Conservation (phyloP, 2,113 vertebrate genomes). For the Rallus limicola region DNA sequence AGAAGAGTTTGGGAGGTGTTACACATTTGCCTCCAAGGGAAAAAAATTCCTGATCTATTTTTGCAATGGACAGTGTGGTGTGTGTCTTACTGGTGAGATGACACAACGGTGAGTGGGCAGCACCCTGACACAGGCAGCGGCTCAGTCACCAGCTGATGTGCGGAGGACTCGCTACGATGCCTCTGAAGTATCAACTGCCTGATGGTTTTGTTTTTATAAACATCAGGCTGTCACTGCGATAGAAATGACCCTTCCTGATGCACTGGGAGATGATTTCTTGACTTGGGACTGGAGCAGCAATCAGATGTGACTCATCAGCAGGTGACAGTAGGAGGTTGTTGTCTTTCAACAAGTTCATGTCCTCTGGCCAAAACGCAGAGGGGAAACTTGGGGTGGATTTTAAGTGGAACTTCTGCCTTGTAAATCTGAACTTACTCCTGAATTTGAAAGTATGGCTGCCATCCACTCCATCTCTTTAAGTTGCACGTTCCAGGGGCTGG, state of each 20-base stretch:
- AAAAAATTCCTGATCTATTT: background rate
- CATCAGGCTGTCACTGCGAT: rapidly evolving
- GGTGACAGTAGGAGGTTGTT: background rate
- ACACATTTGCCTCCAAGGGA: background rate
- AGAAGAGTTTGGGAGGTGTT: background rate
- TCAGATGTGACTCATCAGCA: background rate
- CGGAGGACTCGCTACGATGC: background rate
- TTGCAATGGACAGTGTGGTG: background rate
- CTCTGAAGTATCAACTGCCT: background rate
- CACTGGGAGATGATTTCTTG: background rate
- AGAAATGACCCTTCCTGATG: background rate
- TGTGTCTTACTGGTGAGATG: background rate
- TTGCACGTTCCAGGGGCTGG: background rate
- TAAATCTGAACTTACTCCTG: background rate
- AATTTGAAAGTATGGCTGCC: background rate
- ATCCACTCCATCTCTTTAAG: background rate
- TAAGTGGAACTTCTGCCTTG: background rate
- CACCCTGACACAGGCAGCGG: background rate
- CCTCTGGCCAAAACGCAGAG: background rate
- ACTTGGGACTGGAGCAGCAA: background rate
- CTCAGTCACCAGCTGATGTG: background rate
- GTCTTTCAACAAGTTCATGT: background rate
- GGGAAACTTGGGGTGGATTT: background rate
- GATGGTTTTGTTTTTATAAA: background rate
- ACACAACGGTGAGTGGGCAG: background rate